These are phyloP conservation scores for Gallinago undulata DNA, from an alignment of 2,113 vertebrate species.

Conservation along the genomic window DNA sequence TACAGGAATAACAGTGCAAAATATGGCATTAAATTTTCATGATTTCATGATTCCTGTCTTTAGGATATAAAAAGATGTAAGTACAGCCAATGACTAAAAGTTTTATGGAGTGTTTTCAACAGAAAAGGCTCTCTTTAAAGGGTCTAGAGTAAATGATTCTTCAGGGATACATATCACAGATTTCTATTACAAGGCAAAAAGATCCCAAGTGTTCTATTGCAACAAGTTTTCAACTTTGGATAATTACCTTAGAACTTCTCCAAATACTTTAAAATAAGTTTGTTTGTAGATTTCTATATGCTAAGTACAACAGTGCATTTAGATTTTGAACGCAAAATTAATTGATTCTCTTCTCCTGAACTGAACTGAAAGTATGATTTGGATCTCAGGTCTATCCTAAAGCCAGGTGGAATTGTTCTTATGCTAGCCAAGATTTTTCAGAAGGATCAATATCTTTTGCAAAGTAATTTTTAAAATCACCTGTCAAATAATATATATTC, in stretches of 20 bases:
- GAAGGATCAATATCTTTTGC: neutral
- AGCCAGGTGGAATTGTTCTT: neutral
- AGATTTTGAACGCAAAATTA: neutral
- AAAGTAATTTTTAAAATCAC: neutral
- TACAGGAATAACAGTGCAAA: neutral
- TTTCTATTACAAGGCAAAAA: neutral
- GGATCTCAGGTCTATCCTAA: neutral
- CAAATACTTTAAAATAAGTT: neutral
- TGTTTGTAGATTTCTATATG: neutral
- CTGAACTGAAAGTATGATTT: neutral
- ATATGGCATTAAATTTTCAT: neutral
- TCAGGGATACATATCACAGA: neutral
- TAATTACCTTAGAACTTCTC: neutral
- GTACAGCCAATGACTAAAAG: neutral
- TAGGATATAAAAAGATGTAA: neutral
- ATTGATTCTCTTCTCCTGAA: neutral
- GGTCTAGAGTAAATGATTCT: neutral
- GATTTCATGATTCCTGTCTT: neutral
- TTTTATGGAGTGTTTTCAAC: neutral
- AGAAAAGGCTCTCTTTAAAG: neutral
- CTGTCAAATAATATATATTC: neutral
- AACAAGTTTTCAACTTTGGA: neutral
- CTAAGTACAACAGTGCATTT: neutral
- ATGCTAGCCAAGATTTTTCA: neutral
- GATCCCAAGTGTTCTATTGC: neutral